phyloP scores from a whole-genome alignment of 2,888 invertebrate species.

The Mesochorus sp. region DNA sequence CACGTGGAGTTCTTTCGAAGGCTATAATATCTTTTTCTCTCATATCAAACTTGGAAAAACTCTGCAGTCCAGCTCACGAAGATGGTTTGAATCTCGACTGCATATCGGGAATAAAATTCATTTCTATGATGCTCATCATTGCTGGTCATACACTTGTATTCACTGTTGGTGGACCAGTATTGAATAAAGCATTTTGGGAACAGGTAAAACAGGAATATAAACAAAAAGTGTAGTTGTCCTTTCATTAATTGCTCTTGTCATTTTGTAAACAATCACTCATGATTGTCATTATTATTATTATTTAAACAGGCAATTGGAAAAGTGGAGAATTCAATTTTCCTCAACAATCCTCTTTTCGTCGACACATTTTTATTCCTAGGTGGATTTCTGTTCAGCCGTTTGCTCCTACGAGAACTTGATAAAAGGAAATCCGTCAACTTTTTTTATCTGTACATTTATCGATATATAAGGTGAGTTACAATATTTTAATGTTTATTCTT shows the following conservation, averaged over 20 bases:
- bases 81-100: slow-evolving; percentile 86
- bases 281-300: neutral
- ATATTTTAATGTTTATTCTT: slow-evolving; percentile 8
- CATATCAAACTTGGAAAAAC: slow-evolving; percentile 85
- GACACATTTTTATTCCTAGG: slow-evolving; percentile 89
- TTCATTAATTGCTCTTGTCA: too few species aligned
- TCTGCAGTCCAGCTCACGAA: slow-evolving; percentile 84
- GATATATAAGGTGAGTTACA: slow-evolving; percentile 87
- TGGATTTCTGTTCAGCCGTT: slow-evolving; percentile 87
- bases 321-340: slow-evolving; percentile 85
- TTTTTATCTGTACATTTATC: slow-evolving; percentile 85
- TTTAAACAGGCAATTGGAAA: slow-evolving; percentile 84
- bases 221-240: too few species aligned
- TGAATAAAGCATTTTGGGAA: slow-evolving; percentile 86
- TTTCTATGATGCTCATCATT: slow-evolving; percentile 87
- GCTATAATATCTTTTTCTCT: slow-evolving; percentile 84
- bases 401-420: slow-evolving; percentile 87
- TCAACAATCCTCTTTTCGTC: slow-evolving; percentile 88
- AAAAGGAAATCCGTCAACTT: slow-evolving; percentile 86
- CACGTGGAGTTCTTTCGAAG: slow-evolving; percentile 67
- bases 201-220: too few species aligned
- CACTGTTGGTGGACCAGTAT: slow-evolving; percentile 86
- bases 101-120: slow-evolving; percentile 86
- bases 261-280: neutral
- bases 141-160: slow-evolving; percentile 87